Evolutionary conservation across 1,140 invertebrate genomes (phyloP), one percentile per base, ranked within the genome.

Genomic region (Eupeodes corollae): DNA sequence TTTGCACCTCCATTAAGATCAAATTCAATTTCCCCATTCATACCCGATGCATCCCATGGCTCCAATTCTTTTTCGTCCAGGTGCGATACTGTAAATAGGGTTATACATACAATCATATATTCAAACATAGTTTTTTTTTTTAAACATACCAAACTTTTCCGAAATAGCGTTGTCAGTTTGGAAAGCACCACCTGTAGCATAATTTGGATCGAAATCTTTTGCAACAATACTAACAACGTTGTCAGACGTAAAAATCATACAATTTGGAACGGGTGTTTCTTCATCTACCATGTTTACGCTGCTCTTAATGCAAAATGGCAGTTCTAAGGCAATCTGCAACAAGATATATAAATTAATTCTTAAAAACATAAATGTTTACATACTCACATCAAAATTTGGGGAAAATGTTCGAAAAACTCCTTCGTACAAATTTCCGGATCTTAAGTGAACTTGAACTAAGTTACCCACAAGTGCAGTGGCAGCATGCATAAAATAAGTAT

Each of bases 381-480:
- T 13, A 60, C 66, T 60, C 33, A 73, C 75, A 61, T 88, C 84
- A 69, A 88, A 86, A 63, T 83, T 78, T 59, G 78, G 76, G 43
- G 88, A 91, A 70, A 90, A 89, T 31, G 88, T 90, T 57, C 79
- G 79, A 66, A 92, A 88, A 47, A 92, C 79, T 43, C 88, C 88
- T 72, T 92, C 88, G 74, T 82, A 91, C 46, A 86, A 70, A 52
- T 78, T 78, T 49, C 86, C 87, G 55, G 86, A 86, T 61, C 80
- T 77, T 44, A 88, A 88, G 64, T 84, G 79, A 51, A 91, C 80
- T 69, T 86, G 80, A 26, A 87, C 84, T 52, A 77, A 74, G 65
- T 86, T 87, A 50, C 88, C 88, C 45, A 91, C 82, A 62, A 88
- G 79, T 56, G 80, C 79, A 49, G 86, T 86, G 40, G 83, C 79